phyloP scores from a whole-genome alignment of 2,888 invertebrate species.

The Timema cristinae region DNA sequence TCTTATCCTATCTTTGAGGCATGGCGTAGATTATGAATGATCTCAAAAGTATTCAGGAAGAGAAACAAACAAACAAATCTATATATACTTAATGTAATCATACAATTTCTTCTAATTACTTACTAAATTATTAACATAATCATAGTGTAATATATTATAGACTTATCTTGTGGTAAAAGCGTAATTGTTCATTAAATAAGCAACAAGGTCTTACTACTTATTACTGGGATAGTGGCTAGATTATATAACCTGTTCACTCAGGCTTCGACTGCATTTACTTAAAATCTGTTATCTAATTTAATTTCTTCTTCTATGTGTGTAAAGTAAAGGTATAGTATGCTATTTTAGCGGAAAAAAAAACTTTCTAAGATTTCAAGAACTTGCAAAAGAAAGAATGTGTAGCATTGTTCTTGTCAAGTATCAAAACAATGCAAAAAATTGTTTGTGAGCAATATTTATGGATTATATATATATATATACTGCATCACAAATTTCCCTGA shows the following conservation, averaged over 20 bases:
- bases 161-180: constrained; percentile 27
- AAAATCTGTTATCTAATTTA: constrained; percentile 3
- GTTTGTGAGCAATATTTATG: no score
- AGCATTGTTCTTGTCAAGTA: constrained; percentile 28
- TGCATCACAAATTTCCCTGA: no score
- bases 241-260: background rate
- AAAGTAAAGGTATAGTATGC: background rate
- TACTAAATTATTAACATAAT: constrained; percentile 28
- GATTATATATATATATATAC: no score
- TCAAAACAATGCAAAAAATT: constrained; percentile 19
- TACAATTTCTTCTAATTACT: constrained; percentile 28
- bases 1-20: background rate
- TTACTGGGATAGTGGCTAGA: constrained; percentile 24
- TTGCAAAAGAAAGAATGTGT: constrained; percentile 16
- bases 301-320: constrained; percentile 11
- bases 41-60: background rate
- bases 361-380: background rate
- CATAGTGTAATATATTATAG: constrained; percentile 28
- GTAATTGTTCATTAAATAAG: constrained; percentile 28
- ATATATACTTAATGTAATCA: constrained; percentile 25
- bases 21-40: background rate
- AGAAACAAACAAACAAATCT: constrained; percentile 11
- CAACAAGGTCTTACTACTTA: constrained; percentile 19
- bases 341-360: background rate
- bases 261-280: background rate